phyloP scores from a whole-genome alignment of 2,797 vertebrate species.

The Halcyon chelicuti region DNA sequence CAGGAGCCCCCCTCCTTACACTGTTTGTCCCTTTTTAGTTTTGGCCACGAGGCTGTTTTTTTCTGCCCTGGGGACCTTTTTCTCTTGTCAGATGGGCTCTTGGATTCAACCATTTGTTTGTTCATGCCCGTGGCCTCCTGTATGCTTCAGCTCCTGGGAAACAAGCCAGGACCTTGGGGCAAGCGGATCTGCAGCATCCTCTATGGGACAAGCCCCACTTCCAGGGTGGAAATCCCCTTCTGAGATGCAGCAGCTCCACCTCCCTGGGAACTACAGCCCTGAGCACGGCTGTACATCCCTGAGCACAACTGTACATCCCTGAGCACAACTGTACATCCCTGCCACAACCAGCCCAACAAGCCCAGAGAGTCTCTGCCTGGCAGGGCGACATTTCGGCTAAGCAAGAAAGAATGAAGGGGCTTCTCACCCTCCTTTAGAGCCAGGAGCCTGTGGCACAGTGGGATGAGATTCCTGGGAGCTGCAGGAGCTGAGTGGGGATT shows the following conservation, averaged over 20 bases:
- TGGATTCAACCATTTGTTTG: not conserved
- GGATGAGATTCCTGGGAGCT: not conserved
- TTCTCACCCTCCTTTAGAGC: not conserved
- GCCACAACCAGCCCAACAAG: not conserved
- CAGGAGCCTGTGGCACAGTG: not conserved
- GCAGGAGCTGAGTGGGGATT: accelerated
- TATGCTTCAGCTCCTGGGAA: not conserved
- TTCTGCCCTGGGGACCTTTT: not conserved
- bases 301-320: not conserved
- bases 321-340: not conserved
- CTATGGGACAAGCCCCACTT: not conserved
- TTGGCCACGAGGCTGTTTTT: not conserved
- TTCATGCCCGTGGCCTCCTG: not conserved
- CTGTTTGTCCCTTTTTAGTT: not conserved
- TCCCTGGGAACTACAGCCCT: not conserved
- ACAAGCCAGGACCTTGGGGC: not conserved
- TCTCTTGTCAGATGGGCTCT: not conserved
- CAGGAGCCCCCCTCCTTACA: not conserved
- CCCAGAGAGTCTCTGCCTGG: not conserved
- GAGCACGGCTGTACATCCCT: not conserved
- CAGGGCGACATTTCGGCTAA: not conserved
- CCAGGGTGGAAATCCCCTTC: not conserved
- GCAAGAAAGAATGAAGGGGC: not conserved
- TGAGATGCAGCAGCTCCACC: not conserved
- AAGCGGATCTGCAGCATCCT: not conserved